Conservation (phyloP, 2,888 invertebrate species). For the Dendrolimus houi region DNA sequence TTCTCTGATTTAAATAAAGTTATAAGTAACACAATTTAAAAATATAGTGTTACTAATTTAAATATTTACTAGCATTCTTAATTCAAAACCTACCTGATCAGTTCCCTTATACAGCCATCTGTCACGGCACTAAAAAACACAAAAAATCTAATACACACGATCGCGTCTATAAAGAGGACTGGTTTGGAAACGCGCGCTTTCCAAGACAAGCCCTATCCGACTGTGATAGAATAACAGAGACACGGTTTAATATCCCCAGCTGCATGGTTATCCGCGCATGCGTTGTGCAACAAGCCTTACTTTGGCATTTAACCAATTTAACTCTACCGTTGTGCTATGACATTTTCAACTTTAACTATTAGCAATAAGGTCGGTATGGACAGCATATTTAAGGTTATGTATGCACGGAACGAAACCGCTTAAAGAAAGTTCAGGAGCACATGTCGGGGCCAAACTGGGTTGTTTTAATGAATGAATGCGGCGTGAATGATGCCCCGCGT, state of each 20-base stretch:
- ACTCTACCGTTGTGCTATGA: slow-evolving; percentile 11
- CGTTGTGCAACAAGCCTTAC: slow-evolving; percentile 51
- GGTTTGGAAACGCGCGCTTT: not conserved
- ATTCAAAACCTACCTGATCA: not conserved
- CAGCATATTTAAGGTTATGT: slow-evolving; percentile 12
- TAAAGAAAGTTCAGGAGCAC: slow-evolving; percentile 50
- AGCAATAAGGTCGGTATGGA: slow-evolving; percentile 14
- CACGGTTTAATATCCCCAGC: slow-evolving; percentile 47
- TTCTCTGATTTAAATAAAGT: no score
- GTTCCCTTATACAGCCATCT: not conserved
- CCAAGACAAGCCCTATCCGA: slow-evolving; percentile 25
- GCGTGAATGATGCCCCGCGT: slow-evolving; percentile 19
- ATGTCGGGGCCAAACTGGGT: slow-evolving; percentile 35
- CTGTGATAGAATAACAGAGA: slow-evolving; percentile 44
- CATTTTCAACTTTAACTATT: slow-evolving; percentile 24
- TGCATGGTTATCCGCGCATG: slow-evolving; percentile 59
- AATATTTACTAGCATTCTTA: not conserved
- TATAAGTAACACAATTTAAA: no score
- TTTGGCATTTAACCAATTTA: slow-evolving; percentile 10
- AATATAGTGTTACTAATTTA: no score
- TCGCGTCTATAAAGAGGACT: not conserved
- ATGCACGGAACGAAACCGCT: slow-evolving; percentile 32
- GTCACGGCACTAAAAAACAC: slow-evolving; percentile 10
- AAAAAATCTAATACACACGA: not conserved
- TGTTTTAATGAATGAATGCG: slow-evolving; percentile 37